Evolutionary conservation across 2,797 vertebrate genomes (phyloP).

Genomic region (Clarias pachynema): DNA sequence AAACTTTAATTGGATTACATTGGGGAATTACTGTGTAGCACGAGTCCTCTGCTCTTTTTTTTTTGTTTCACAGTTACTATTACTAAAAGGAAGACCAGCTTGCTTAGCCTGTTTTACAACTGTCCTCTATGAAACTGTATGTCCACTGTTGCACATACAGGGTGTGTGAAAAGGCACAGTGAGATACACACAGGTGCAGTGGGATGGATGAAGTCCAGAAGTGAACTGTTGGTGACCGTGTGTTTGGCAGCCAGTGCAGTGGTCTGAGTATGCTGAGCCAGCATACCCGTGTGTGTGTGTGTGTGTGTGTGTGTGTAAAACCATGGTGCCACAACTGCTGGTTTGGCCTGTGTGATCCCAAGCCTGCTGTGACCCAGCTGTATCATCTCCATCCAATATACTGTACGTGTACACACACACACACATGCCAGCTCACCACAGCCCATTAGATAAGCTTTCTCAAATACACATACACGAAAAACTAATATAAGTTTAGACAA

Average conservation of each 20-base stretch:
- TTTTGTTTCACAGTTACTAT: not conserved
- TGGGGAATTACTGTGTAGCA: not conserved
- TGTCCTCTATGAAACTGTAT: not conserved
- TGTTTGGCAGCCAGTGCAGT: slow-evolving; percentile 36
- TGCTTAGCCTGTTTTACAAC: not conserved
- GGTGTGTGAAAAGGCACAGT: slow-evolving; percentile 13
- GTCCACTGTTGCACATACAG: not conserved
- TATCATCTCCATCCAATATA: slow-evolving; percentile 29
- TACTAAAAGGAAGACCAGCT: not conserved
- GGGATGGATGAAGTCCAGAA: slow-evolving; percentile 16
- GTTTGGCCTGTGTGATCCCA: slow-evolving; percentile 39
- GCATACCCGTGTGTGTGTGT: slow-evolving; percentile 17
- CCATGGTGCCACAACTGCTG: slow-evolving; percentile 45
- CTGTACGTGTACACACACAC: not conserved
- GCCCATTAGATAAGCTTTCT: slow-evolving; percentile 18
- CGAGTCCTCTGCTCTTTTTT: not conserved
- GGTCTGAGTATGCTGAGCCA: slow-evolving; percentile 43
- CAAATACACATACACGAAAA: slow-evolving; percentile 7
- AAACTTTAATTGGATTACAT: not conserved
- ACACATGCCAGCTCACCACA: slow-evolving; percentile 5
- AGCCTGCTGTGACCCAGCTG: slow-evolving; percentile 47
- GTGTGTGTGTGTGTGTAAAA: not conserved
- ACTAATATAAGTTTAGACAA: not conserved
- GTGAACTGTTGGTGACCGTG: slow-evolving; percentile 42
- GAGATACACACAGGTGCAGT: slow-evolving; percentile 29